These are phyloP conservation scores for Paguma larvata DNA, from an alignment of 2,797 vertebrate genomes.

Conservation along the genomic window DNA sequence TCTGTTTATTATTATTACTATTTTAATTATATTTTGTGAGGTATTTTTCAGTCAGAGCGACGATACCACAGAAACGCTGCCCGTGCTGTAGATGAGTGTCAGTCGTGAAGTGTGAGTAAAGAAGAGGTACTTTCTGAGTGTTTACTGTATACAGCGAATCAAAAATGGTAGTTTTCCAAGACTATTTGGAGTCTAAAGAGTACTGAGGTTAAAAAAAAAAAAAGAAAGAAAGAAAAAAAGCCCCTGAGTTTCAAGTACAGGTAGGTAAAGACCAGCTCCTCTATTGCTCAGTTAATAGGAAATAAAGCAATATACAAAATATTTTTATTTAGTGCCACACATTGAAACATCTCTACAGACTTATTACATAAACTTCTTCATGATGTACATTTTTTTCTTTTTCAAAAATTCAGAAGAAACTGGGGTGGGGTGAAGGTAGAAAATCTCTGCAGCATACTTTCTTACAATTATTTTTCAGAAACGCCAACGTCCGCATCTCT, in stretches of 20 bases:
- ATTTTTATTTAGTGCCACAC: neutral
- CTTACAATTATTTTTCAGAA: constrained; percentile 36
- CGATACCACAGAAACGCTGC: neutral
- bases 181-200: neutral
- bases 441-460: neutral
- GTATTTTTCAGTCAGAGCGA: neutral
- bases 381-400: neutral
- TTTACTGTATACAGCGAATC: neutral
- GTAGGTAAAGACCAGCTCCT: neutral
- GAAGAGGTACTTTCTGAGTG: neutral
- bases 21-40: neutral
- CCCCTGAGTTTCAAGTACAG: neutral
- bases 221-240: neutral
- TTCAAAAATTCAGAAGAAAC: neutral
- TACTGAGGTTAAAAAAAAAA: neutral
- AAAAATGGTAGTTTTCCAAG: neutral
- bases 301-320: neutral
- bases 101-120: neutral
- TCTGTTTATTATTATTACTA: neutral
- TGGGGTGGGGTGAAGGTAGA: fast-evolving
- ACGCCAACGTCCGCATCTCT: neutral
- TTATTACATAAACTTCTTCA: neutral
- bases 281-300: neutral
- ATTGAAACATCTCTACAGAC: neutral
- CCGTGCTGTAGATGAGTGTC: no score